Evolutionary conservation across 1,140 invertebrate genomes (phyloP).

Genomic region (Cardiocondyla obscurior): DNA sequence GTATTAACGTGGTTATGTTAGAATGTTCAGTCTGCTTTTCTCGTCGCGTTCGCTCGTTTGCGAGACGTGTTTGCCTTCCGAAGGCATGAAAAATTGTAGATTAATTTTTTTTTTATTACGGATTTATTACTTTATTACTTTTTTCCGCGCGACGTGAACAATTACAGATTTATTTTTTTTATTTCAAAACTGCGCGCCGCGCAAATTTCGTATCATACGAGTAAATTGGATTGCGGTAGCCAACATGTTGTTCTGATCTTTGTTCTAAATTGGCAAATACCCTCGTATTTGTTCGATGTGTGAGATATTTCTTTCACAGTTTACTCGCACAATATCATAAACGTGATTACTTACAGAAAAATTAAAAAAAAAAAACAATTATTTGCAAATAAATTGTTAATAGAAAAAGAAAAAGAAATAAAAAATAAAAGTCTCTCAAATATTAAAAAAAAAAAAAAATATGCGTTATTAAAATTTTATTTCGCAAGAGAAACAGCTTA

Average conservation of each 20-base stretch:
- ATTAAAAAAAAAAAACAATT: conserved; percentile 46
- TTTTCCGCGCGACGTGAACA: background rate
- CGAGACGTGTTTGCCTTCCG: background rate
- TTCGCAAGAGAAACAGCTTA: background rate
- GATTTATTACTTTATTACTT: too few relatives aligned
- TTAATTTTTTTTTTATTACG: too few relatives aligned
- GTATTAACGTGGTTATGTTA: background rate
- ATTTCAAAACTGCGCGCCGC: background rate
- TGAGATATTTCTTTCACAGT: conserved; percentile 11
- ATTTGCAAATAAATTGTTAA: conserved; percentile 29
- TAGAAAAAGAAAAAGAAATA: too few relatives aligned
- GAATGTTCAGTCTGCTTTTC: background rate
- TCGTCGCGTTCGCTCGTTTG: background rate
- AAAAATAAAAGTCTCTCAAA: too few relatives aligned
- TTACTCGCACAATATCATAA: conserved; percentile 31
- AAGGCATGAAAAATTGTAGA: conserved; percentile 13
- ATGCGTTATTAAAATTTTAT: background rate
- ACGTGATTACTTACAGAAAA: conserved; percentile 32
- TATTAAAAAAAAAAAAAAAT: too few relatives aligned
- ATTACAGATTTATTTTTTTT: conserved; percentile 26
- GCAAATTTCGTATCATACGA: conserved; percentile 19
- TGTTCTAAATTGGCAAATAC: conserved; percentile 50
- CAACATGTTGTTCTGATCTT: conserved; percentile 24
- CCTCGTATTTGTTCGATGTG: conserved; percentile 17
- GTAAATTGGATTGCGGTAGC: conserved; percentile 40